Conservation (phyloP, 2,888 invertebrate genomes). For the Pomacea canaliculata region DNA sequence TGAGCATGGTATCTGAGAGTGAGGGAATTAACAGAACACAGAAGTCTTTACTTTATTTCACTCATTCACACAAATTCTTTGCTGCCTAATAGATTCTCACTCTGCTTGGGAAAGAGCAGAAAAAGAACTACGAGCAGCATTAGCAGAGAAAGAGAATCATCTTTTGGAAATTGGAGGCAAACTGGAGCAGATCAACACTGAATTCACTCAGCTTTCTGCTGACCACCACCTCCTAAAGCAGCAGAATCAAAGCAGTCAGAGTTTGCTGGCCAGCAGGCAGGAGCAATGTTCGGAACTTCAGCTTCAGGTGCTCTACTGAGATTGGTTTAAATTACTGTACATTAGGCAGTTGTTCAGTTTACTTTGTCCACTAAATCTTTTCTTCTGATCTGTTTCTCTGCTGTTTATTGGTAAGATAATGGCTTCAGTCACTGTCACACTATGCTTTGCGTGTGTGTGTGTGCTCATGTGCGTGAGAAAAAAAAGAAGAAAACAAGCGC, state of each 20-base stretch:
- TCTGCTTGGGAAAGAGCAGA: constrained; percentile 2
- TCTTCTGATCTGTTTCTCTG: too few relatives aligned
- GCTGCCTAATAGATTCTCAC: neutral
- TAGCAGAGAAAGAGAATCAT: constrained; percentile 12
- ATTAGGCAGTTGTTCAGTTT: too few relatives aligned
- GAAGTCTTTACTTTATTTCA: too few relatives aligned
- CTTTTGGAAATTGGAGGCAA: constrained; percentile 12
- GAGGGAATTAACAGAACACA: neutral
- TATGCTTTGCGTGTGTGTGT: too few relatives aligned
- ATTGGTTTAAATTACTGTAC: too few relatives aligned
- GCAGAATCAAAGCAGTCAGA: constrained; percentile 16
- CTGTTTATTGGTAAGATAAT: too few relatives aligned
- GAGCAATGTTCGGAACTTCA: neutral
- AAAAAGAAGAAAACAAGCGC: too few relatives aligned
- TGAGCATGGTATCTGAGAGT: neutral
- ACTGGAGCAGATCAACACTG: constrained; percentile 4
- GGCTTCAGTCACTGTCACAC: too few relatives aligned
- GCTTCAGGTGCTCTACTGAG: constrained; percentile 1
- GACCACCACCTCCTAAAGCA: constrained; percentile 7
- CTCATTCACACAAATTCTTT: neutral
- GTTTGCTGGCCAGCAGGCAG: constrained; percentile 1
- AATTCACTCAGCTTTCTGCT: constrained; percentile 10
- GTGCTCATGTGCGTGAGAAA: too few relatives aligned
- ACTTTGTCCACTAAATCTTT: too few relatives aligned
- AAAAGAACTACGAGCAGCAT: constrained; percentile 9